These are phyloP conservation scores for Amblyornis subalaris DNA, from an alignment of 2,113 vertebrate species.

Conservation along the genomic window DNA sequence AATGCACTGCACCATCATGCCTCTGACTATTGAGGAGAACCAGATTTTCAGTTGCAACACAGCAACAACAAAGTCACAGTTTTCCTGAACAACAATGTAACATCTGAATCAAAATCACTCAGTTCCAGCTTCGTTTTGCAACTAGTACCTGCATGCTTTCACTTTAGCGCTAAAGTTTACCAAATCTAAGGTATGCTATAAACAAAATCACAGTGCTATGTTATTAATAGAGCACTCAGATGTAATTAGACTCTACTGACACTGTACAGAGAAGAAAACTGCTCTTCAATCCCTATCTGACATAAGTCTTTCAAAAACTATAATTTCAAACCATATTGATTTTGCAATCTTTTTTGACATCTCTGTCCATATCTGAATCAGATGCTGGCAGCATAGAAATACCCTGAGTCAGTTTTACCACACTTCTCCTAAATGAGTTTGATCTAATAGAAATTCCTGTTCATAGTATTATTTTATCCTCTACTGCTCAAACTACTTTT, in stretches of 20 bases:
- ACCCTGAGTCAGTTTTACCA: not conserved
- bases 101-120: not conserved
- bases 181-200: not conserved
- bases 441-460: not conserved
- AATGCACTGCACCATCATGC: not conserved
- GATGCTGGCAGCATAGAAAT: not conserved
- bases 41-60: not conserved
- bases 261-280: not conserved
- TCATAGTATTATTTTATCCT: not conserved
- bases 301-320: not conserved
- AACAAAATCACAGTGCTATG: not conserved
- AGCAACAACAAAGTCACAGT: not conserved
- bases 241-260: not conserved
- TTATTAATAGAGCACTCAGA: not conserved
- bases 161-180: not conserved
- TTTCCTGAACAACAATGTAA: not conserved
- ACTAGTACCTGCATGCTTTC: not conserved
- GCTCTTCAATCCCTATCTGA: not conserved
- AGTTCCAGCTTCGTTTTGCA: not conserved
- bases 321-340: not conserved
- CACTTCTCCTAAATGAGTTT: not conserved
- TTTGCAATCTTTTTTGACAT: not conserved
- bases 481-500: not conserved
- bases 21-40: not conserved
- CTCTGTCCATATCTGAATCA: not conserved